A percentile compares a stretch with the other conserved stretches of the same genome.
phyloP scores from a whole-genome alignment of 2,888 invertebrate genomes.

The Cephus sareptanus region DNA sequence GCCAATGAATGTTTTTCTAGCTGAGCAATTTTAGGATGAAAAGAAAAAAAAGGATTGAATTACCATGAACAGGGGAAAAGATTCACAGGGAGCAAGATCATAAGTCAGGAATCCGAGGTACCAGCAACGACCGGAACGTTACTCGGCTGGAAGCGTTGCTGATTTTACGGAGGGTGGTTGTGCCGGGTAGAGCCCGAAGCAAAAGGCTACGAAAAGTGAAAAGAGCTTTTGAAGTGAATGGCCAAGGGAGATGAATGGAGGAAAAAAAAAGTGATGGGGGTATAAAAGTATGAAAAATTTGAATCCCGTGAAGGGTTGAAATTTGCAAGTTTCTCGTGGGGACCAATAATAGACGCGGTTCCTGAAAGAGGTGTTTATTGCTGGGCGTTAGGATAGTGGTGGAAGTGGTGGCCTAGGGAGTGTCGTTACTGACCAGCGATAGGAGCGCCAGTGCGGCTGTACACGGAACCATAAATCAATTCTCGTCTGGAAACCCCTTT shows the following conservation, averaged over 20 bases:
- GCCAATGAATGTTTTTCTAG: constrained; percentile 46
- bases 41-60: constrained; percentile 29
- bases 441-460: neutral
- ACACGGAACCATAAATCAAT: constrained; percentile 9
- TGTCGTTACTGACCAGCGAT: neutral
- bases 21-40: constrained; percentile 40
- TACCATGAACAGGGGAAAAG: constrained; percentile 24
- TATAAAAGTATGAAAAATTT: neutral
- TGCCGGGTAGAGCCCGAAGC: neutral
- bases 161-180: neutral
- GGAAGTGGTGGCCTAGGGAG: neutral
- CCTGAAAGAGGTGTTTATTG: neutral
- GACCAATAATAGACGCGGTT: neutral
- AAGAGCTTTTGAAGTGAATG: neutral
- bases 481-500: constrained; percentile 2
- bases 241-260: neutral
- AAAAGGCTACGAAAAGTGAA: neutral
- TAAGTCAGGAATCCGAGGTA: neutral
- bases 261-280: neutral
- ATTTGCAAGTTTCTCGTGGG: neutral
- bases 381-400: neutral
- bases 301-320: neutral
- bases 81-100: constrained; percentile 2
- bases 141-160: constrained; percentile 13
- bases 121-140: constrained; percentile 3